A percentile compares a stretch with the other conserved stretches of the same genome.
phyloP scores from a whole-genome alignment of 2,797 vertebrate genomes.

The Pseudomugil gertrudae region DNA sequence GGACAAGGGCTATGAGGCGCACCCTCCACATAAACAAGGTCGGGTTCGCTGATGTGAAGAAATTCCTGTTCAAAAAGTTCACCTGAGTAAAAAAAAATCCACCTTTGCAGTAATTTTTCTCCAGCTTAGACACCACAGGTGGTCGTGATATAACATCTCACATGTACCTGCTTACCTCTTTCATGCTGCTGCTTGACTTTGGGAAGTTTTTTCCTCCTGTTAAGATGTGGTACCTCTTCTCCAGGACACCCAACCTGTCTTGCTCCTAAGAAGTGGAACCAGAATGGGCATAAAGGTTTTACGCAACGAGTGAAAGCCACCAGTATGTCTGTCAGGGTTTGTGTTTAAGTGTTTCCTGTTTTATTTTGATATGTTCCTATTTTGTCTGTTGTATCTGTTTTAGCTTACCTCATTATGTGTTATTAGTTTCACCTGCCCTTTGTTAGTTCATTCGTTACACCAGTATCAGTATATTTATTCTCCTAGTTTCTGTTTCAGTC shows the following conservation, averaged over 20 bases:
- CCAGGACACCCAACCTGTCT: conserved; percentile 85
- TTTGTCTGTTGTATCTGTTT: no score
- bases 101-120: conserved; percentile 22
- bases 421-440: no score
- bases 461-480: no score
- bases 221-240: conserved; percentile 85
- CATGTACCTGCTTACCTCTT: conserved; percentile 85
- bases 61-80: conserved; percentile 84
- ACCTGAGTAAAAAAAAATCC: conserved; percentile 39
- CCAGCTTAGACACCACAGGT: conserved; percentile 11
- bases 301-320: accelerated
- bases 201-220: conserved; percentile 87
- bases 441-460: no score
- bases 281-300: neutral
- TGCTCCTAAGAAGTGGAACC: conserved; percentile 84
- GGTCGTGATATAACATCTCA: neutral
- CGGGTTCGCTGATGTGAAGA: conserved; percentile 88
- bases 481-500: no score
- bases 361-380: no score
- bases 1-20: conserved; percentile 79
- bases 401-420: no score
- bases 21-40: conserved; percentile 81
- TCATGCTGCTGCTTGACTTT: conserved; percentile 80
- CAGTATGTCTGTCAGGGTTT: no score
- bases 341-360: no score